Evolutionary conservation across 2,113 vertebrate species (phyloP), one percentile per base, ranked within the genome.

Genomic region (Gymnarchus niloticus): DNA sequence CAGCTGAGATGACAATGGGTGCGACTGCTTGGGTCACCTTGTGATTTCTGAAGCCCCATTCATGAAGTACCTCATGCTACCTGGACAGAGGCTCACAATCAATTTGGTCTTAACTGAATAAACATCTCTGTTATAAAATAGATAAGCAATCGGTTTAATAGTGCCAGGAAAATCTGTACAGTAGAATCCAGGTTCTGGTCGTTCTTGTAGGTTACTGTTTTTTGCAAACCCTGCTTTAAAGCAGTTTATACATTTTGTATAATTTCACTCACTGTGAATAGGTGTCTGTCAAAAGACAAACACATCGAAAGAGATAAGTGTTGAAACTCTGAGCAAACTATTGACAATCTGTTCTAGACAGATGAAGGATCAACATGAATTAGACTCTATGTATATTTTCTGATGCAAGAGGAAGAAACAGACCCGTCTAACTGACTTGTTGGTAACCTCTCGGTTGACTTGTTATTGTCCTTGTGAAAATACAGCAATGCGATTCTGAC

Each of bases 361-460:
- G 44, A 51, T 49, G 46, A 49, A 81, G 49, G 77, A 81, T 81
- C 44, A 73, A 33, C 33, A 73, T 6, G 33, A 73, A 73, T 73
- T 73, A 73, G 4, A 73, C 41, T 41, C 77, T 25, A 49, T 81
- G 77, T 51, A 81, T 81, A 81, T 81, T 81, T 81, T 81, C 77
- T 81, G 77, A 81, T 81, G 77, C 77, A 81, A 81, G 44, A 51
- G 77, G 77, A 25, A 51, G 77, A 81, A 81, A 81, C 21, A 81
- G 23, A 51, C 77, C 49, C 44, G n/a, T 48, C 44, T 81, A 28
- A n/a, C 77, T 25, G 44, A 51, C 23, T 81, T 0, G 1, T 1
- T 5, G 48, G 77, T 25, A 51, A 81, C 77, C 77, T 81, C 48
- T 81, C 19, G 77, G 77, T 51, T 23, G 77, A 51, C 23, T 81